phyloP scores from a whole-genome alignment of 2,888 invertebrate species.

The Exephanes ischioxanthus region DNA sequence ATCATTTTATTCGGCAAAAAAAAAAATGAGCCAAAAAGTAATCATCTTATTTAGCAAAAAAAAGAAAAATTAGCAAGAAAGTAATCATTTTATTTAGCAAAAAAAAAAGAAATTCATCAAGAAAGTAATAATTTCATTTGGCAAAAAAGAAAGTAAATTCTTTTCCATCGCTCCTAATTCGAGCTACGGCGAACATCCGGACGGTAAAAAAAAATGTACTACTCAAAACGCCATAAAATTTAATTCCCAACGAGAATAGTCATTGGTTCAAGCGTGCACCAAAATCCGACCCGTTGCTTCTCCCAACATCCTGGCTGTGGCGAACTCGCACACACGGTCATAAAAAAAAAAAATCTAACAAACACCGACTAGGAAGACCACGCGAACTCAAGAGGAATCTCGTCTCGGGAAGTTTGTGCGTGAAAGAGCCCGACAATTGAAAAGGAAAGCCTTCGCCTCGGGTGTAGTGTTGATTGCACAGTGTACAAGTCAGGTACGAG shows the following conservation, averaged over 20 bases:
- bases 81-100: too few species aligned
- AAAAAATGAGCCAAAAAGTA: too few species aligned
- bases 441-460: slow-evolving; percentile 39
- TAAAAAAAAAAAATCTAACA: neutral
- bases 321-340: neutral
- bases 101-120: too few species aligned
- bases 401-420: neutral
- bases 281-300: neutral
- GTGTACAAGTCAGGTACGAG: slow-evolving; percentile 2
- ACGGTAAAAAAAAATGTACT: neutral
- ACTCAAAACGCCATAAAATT: too few species aligned
- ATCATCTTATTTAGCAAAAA: too few species aligned
- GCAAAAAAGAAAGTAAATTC: too few species aligned
- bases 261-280: neutral
- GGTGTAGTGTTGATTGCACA: slow-evolving; percentile 35
- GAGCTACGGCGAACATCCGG: neutral
- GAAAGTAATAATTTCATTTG: too few species aligned
- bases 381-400: neutral
- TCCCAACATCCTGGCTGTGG: neutral
- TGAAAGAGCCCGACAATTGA: slow-evolving; percentile 19
- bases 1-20: too few species aligned
- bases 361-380: neutral
- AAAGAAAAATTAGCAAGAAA: too few species aligned
- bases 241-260: neutral
- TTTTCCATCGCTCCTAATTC: too few species aligned